Evolutionary conservation across 2,888 invertebrate species (phyloP).

Genomic region (Rotaria macrura): DNA sequence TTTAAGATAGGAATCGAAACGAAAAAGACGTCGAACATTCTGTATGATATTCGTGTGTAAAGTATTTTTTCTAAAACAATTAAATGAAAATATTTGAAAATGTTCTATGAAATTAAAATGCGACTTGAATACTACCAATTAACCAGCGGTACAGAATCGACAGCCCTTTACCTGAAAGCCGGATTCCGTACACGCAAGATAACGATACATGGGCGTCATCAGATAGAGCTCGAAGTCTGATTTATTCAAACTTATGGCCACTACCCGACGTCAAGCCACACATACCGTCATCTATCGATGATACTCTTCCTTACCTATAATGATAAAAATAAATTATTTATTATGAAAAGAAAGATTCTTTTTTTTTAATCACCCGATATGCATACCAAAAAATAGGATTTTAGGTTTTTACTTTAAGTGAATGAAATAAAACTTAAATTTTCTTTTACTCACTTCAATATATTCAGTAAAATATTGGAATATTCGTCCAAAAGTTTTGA

Average conservation of each 20-base stretch:
- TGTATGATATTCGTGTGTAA: neutral
- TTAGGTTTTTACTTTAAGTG: neutral
- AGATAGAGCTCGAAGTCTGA: neutral
- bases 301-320: neutral
- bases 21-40: slow-evolving; percentile 14
- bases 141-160: neutral
- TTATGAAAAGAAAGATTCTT: neutral
- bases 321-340: neutral
- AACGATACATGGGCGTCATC: neutral
- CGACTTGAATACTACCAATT: neutral
- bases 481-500: neutral
- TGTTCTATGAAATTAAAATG: neutral
- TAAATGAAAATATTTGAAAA: neutral
- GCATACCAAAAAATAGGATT: neutral
- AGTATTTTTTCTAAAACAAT: neutral
- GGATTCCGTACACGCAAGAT: neutral
- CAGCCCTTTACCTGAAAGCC: neutral
- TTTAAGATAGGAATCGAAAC: neutral
- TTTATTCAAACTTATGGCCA: slow-evolving; percentile 11
- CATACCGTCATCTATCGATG: neutral
- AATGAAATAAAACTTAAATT: neutral
- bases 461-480: neutral
- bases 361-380: neutral
- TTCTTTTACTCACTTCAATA: neutral
- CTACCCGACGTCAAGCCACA: slow-evolving; percentile 6